These are phyloP conservation scores for Porites lutea DNA, from an alignment of 64 coral and sea anemone genomes.

Conservation along the genomic window DNA sequence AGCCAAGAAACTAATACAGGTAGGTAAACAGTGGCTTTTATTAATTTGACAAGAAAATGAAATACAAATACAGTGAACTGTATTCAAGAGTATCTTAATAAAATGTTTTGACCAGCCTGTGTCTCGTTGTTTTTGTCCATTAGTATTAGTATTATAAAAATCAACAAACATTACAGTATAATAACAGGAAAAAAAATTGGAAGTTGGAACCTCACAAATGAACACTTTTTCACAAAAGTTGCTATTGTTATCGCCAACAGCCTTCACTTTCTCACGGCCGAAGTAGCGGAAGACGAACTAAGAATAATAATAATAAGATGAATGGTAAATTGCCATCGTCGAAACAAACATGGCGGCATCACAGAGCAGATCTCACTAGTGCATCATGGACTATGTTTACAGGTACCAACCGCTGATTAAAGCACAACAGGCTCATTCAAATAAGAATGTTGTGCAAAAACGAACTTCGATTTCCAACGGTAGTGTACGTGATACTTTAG, in stretches of 20 bases:
- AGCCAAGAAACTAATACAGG: constrained; percentile 27
- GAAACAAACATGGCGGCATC: constrained; percentile 26
- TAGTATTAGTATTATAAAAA: constrained; percentile 18
- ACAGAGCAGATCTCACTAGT: not conserved
- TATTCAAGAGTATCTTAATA: constrained; percentile 24
- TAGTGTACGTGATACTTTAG: constrained; percentile 18
- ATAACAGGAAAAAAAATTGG: constrained; percentile 16
- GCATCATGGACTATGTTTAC: too few species aligned
- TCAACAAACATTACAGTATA: constrained; percentile 26
- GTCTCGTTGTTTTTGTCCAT: not conserved
- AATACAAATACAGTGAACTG: constrained; percentile 22
- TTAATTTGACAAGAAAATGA: constrained; percentile 27
- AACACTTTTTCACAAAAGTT: constrained; percentile 23
- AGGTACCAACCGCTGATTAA: too few species aligned
- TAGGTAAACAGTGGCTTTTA: not conserved
- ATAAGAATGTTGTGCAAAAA: constrained; percentile 23
- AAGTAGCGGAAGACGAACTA: constrained; percentile 8
- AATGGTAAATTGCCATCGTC: too few species aligned
- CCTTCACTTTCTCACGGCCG: not conserved
- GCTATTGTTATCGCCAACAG: too few species aligned
- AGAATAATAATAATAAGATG: constrained; percentile 11
- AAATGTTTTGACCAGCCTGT: constrained; percentile 22
- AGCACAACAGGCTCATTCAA: too few species aligned
- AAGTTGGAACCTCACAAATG: constrained; percentile 7
- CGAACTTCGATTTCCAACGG: constrained; percentile 12